These are phyloP conservation scores for Rhyacichthys aspro DNA, from an alignment of 2,797 vertebrate species.

Conservation along the genomic window DNA sequence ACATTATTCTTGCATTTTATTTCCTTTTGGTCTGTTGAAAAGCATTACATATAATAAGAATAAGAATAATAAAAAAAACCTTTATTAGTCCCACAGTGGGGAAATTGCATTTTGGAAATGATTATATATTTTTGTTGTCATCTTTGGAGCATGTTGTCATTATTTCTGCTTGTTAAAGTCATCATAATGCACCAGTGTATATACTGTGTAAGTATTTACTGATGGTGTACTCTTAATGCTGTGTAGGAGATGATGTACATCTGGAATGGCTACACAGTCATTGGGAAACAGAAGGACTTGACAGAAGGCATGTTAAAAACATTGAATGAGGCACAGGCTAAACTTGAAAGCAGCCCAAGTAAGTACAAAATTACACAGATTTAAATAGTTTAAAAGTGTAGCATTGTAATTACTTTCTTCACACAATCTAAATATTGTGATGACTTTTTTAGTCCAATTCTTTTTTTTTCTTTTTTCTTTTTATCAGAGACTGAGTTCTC, in stretches of 20 bases:
- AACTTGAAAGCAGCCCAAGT: constrained; percentile 87
- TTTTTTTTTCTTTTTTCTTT: no score
- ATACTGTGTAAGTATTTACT: not conserved
- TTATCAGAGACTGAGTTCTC: constrained; percentile 86
- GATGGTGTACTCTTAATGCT: not conserved
- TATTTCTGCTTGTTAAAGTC: not conserved
- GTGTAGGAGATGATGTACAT: constrained; percentile 99
- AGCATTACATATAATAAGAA: no score
- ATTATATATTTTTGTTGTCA: not conserved
- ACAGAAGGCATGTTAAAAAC: constrained; percentile 93
- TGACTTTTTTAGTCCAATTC: not conserved
- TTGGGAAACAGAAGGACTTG: constrained; percentile 92
- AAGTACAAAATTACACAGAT: constrained; percentile 35
- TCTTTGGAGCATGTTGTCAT: not conserved
- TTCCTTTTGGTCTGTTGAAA: no score
- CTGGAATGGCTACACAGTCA: constrained; percentile 97
- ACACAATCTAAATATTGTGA: not conserved
- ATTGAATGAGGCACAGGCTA: constrained; percentile 87
- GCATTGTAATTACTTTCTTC: not conserved
- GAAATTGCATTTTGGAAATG: no score
- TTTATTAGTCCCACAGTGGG: no score
- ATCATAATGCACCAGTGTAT: not conserved
- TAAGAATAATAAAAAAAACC: no score
- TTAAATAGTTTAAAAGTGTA: not conserved
- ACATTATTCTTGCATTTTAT: no score